Base-by-base conservation (phyloP, 2,888 invertebrate genomes). In the Drosophila kambysellisi region DNA sequence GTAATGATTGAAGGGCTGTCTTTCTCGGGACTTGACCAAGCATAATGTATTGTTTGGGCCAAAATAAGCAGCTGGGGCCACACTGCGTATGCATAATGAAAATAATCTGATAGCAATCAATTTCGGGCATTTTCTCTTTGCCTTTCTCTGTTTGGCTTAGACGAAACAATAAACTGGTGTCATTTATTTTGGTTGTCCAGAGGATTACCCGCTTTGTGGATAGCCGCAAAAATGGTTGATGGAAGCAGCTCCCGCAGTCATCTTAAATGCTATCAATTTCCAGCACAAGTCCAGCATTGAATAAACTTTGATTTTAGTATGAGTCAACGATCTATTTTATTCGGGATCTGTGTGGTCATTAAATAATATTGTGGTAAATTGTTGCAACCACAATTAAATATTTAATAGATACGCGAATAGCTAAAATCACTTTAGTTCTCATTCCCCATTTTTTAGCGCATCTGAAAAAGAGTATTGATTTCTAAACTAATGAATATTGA, bases 71-170 rank as follows among this genome's bases (percentile, higher is more conserved):
- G 8, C 8, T 33, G 58, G 50, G 29, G 69, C 58, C 56, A 70
- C 69, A 57, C 37, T 51, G 70, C 78, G 46, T 71, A 78, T 83
- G 60, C 75, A 75, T 81, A 84, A 81, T 81, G 75, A 59, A 81
- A 75, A 68, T 71, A 70, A 50, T 63, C 29, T 41, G 8, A 51
- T 33, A 25, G 15, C 41, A 29, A 35, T 39, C 46, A 57, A 54
- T 57, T 43, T 46, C 25, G 3, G 37, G 6, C 46, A 29, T 37
- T 37, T 37, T 25, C 37, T 29, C 11, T 48, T 52, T 48, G 35
- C 2, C 9, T 17, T 57, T 48, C 50, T 62, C 46, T 43, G 32
- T 25, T 20, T 54, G 35, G 15, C 58, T 54, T 8, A 25, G 43
- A 58, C 63, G 20, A 54, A 63, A 39, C 61, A 50, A 37, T 32